Evolutionary conservation across 2,888 invertebrate species (phyloP), one percentile per base, ranked within the genome.

Genomic region (Tanypteryx hageni): DNA sequence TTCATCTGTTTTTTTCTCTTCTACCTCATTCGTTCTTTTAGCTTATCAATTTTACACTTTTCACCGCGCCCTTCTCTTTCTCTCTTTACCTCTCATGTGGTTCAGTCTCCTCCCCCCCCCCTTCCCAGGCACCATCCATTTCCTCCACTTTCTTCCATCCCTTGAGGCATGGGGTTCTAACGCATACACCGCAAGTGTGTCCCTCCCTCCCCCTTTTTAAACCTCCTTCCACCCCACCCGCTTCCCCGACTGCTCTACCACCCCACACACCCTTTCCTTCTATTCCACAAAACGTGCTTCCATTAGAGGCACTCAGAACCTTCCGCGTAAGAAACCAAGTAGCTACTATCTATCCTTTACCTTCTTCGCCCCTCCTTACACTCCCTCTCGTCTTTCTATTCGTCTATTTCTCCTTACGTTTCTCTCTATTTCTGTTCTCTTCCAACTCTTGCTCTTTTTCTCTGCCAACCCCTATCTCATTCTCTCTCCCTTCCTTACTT

Each of bases 221-320:
- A 44, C 44, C 44, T 44, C 44, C 44, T 44, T 5, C 44, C 44
- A 3, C 44, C 5, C 44, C 44, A 44, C 44, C 44, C 44, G 1
- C 44, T 5, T 44, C 44, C 44, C 44, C 44, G 3, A 1, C 44
- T 44, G n/a, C n/a, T n/a, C n/a, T n/a, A n/a, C 44, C 44, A 64
- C 64, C 16, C 3, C 64, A n/a, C 16, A 61, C 13, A 5, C 64
- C n/a, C 7, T 64, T n/a, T n/a, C 0, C n/a, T 14, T 10, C 9
- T n/a, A 18, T 57, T 57, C 27, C n/a, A 61, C 61, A 44, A 64
- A 89, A 89, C 89, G 89, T 89, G 89, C 89, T 68, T 89, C 89
- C 89, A 89, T 89, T 89, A 89, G 89, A 44, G 64, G 64, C 89
- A 89, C 89, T 68, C 89, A 11, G 86, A 22, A 27, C 85, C 57